phyloP scores from a whole-genome alignment of 1,140 invertebrate genomes.

The Solenopsis fugax region DNA sequence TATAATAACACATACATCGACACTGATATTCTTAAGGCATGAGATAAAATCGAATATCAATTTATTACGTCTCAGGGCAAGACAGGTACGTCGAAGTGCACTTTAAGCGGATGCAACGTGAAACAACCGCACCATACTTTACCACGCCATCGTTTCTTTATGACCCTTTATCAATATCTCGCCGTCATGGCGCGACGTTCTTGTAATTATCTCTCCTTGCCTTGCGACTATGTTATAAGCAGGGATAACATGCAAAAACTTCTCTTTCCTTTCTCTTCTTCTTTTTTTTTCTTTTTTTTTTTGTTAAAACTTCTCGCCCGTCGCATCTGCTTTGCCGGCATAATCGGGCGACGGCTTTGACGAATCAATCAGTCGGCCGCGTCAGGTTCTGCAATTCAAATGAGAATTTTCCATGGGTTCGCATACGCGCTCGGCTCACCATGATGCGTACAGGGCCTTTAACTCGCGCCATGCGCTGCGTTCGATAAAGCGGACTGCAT shows the following conservation, averaged over 20 bases:
- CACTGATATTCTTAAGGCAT: background rate
- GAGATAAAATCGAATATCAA: slow-evolving; percentile 16
- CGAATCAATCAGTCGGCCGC: slow-evolving; percentile 71
- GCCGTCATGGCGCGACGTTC: slow-evolving; percentile 8
- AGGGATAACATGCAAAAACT: slow-evolving; percentile 20
- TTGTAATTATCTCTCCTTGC: slow-evolving; percentile 45
- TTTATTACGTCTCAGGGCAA: slow-evolving; percentile 1
- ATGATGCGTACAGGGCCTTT: slow-evolving; percentile 58
- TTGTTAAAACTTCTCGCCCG: slow-evolving; percentile 44
- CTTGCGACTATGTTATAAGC: background rate
- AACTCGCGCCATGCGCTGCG: slow-evolving; percentile 58
- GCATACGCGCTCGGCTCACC: slow-evolving; percentile 16
- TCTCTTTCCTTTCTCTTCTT: background rate
- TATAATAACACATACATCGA: background rate
- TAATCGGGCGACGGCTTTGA: slow-evolving; percentile 72
- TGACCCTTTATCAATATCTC: slow-evolving; percentile 18
- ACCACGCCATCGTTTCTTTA: slow-evolving; percentile 11
- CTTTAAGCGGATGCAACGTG: slow-evolving; percentile 26
- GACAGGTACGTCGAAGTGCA: slow-evolving; percentile 35
- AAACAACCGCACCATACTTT: slow-evolving; percentile 6
- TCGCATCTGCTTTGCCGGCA: slow-evolving; percentile 64
- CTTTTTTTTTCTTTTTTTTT: background rate
- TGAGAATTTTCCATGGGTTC: slow-evolving; percentile 69
- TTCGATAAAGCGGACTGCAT: slow-evolving; percentile 67
- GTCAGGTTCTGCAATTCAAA: slow-evolving; percentile 75